Evolutionary conservation across 2,113 vertebrate species (phyloP).

Genomic region (Bufo bufo): DNA sequence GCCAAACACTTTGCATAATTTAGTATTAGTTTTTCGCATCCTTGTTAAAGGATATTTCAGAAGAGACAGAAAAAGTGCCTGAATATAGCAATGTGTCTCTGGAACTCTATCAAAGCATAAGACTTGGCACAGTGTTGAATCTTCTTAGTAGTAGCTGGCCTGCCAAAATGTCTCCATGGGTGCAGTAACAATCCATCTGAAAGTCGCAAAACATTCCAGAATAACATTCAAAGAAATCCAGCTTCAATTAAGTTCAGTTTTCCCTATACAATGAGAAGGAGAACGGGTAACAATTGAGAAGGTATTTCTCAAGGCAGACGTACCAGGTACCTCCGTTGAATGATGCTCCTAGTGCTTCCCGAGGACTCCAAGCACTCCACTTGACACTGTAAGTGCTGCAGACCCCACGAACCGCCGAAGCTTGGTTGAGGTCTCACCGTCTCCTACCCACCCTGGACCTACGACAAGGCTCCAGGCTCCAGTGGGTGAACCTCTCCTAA

Average conservation of each 20-base stretch:
- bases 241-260: background rate
- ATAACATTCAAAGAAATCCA: background rate
- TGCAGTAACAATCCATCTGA: background rate
- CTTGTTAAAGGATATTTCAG: background rate
- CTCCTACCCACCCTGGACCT: too few relatives aligned
- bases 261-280: background rate
- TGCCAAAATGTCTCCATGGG: background rate
- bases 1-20: background rate
- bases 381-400: too few relatives aligned
- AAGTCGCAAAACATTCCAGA: background rate
- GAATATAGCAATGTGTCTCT: background rate
- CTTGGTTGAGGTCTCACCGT: too few relatives aligned
- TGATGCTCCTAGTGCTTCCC: too few relatives aligned
- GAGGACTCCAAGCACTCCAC: too few relatives aligned
- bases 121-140: background rate
- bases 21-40: background rate
- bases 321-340: too few relatives aligned
- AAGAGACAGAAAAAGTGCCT: background rate
- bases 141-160: background rate
- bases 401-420: too few relatives aligned
- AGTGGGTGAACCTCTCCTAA: too few relatives aligned
- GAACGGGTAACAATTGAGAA: background rate
- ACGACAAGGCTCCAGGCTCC: too few relatives aligned
- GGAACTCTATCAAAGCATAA: background rate
- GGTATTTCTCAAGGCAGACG: too few relatives aligned